phyloP scores from a whole-genome alignment of 2,113 vertebrate genomes.

The Periophthalmodon schlosseri region DNA sequence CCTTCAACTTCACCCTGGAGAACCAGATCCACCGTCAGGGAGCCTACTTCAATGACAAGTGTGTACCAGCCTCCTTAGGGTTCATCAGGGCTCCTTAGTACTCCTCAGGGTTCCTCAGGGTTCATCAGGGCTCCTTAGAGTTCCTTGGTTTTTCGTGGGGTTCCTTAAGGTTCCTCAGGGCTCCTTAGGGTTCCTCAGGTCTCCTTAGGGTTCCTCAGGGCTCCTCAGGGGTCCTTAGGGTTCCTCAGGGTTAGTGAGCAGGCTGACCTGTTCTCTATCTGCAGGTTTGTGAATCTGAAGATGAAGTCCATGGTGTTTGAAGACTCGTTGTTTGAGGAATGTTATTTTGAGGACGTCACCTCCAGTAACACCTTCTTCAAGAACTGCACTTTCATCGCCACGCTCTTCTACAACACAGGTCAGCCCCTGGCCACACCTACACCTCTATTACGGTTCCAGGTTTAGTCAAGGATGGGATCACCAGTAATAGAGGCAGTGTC shows the following conservation, averaged over 20 bases:
- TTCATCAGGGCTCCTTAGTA: background rate
- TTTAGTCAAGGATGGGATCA: too few species aligned
- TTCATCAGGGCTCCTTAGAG: background rate
- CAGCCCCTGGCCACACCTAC: background rate
- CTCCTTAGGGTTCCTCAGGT: background rate
- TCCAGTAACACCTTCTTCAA: slow-evolving; percentile 98
- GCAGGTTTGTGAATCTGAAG: slow-evolving; percentile 91
- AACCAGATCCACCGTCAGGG: slow-evolving; percentile 95
- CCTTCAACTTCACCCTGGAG: slow-evolving; percentile 97
- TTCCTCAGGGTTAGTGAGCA: background rate
- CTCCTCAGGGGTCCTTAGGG: background rate
- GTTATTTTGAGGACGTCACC: slow-evolving; percentile 96
- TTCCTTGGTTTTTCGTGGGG: background rate
- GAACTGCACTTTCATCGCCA: slow-evolving; percentile 96
- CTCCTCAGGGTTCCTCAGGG: too few species aligned
- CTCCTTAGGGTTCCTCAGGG: background rate
- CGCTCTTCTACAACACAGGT: slow-evolving; percentile 97
- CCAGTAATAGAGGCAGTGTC: too few species aligned
- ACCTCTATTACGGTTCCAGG: background rate
- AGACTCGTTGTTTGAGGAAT: slow-evolving; percentile 94
- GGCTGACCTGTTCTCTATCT: background rate
- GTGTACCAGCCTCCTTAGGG: slow-evolving; percentile 35
- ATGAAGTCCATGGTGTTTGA: slow-evolving; percentile 95
- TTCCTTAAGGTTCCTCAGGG: background rate
- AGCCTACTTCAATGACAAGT: slow-evolving; percentile 97